A percentile compares a stretch with the other conserved stretches of the same genome.
These are phyloP conservation scores for Entomobrya multifasciata DNA, from an alignment of 2,888 invertebrate species.

Conservation along the genomic window DNA sequence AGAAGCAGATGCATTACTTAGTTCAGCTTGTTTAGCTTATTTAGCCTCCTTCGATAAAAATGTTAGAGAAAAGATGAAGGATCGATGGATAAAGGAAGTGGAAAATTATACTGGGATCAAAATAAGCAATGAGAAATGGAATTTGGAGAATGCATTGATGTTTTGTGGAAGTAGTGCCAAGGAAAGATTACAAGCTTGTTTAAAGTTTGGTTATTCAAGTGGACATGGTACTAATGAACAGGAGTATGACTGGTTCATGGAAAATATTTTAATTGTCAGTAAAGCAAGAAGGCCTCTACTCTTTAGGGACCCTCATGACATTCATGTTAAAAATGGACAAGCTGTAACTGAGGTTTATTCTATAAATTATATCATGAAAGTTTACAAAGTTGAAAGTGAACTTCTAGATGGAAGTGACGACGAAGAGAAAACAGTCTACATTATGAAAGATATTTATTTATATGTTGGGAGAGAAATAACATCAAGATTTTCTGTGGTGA, in stretches of 20 bases:
- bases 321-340: neutral
- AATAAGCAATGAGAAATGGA: neutral
- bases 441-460: neutral
- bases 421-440: neutral
- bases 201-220: neutral
- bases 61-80: neutral
- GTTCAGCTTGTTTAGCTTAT: constrained; percentile 5
- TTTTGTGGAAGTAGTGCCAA: neutral
- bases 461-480: neutral
- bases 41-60: neutral
- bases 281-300: constrained; percentile 16
- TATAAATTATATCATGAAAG: neutral
- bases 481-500: neutral
- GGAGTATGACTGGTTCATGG: neutral
- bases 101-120: neutral
- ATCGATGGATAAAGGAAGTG: constrained; percentile 4
- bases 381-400: neutral
- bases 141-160: neutral
- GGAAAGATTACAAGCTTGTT: neutral
- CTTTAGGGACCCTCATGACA: constrained; percentile 31
- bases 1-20: constrained; percentile 7
- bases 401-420: neutral
- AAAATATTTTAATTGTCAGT: constrained; percentile 11
- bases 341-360: too few relatives aligned
- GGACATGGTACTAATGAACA: neutral